Percentiles rank a stretch among this genome's conserved stretches.
Conservation (phyloP, 2,888 invertebrate genomes). For the Sminthurides aquaticus region DNA sequence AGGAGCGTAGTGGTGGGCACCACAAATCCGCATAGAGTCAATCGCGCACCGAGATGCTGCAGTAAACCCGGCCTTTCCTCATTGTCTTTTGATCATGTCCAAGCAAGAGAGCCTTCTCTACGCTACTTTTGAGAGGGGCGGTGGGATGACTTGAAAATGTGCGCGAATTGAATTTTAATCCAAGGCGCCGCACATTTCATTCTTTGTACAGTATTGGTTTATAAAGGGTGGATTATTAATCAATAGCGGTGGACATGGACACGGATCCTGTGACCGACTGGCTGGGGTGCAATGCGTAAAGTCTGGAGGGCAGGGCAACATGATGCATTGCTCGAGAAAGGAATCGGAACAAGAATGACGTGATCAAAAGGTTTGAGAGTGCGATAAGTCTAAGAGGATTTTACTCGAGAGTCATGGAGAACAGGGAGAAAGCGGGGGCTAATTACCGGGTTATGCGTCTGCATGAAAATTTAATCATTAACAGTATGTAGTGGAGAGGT, state of each 20-base stretch:
- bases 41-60: neutral
- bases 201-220: neutral
- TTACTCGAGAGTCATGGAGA: too few relatives aligned
- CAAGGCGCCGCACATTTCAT: neutral
- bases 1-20: neutral
- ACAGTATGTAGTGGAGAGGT: too few relatives aligned
- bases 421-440: too few relatives aligned
- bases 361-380: too few relatives aligned
- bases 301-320: neutral
- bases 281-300: neutral
- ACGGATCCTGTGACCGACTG: neutral
- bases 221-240: neutral
- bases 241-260: neutral
- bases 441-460: too few relatives aligned
- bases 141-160: neutral
- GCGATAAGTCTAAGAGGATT: too few relatives aligned
- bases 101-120: neutral
- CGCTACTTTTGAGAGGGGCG: neutral
- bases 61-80: neutral
- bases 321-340: neutral
- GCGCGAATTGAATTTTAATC: neutral
- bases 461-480: too few relatives aligned
- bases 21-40: neutral
- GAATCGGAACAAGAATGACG: neutral
- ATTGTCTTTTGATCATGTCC: neutral